A percentile compares a stretch with the other conserved stretches of the same genome.
These are phyloP conservation scores for Sebastes schlegelii DNA, from an alignment of 2,113 vertebrate genomes.

Conservation along the genomic window DNA sequence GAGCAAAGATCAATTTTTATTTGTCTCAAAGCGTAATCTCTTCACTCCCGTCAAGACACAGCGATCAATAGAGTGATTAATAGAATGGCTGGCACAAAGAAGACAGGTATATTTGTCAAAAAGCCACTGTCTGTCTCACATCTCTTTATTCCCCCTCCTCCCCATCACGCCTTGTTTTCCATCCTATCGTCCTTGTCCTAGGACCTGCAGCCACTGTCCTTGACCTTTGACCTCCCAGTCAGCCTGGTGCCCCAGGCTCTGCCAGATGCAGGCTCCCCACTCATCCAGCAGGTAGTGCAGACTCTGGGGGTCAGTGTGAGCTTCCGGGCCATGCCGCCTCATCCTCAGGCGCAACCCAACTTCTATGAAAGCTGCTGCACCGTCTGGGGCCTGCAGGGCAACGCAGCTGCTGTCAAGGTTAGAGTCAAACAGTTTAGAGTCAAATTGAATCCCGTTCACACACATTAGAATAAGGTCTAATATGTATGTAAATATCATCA, in stretches of 20 bases:
- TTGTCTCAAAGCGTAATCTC: conserved; percentile 54
- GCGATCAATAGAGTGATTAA: conserved; percentile 64
- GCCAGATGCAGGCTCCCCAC: conserved; percentile 81
- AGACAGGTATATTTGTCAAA: conserved; percentile 58
- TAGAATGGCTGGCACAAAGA: conserved; percentile 15
- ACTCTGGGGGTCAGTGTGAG: conserved; percentile 82
- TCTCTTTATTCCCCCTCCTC: background rate
- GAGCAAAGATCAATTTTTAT: conserved; percentile 45
- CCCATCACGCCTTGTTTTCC: background rate
- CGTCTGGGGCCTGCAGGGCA: conserved; percentile 84
- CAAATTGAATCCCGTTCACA: background rate
- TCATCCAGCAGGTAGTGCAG: conserved; percentile 85
- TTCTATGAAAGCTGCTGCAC: conserved; percentile 83
- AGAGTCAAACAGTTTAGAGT: conserved; percentile 8
- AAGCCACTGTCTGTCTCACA: conserved; percentile 7
- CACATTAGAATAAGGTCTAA: background rate
- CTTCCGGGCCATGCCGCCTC: conserved; percentile 80
- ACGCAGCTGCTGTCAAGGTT: conserved; percentile 81
- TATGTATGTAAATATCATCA: background rate
- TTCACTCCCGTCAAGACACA: conserved; percentile 41
- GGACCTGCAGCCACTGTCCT: conserved; percentile 84
- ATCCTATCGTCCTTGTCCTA: conserved; percentile 31
- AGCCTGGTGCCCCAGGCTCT: conserved; percentile 77
- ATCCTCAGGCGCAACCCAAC: conserved; percentile 77
- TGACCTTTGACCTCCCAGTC: conserved; percentile 86